Conservation (phyloP, 2,888 invertebrate species). For the Coenonympha arcania region DNA sequence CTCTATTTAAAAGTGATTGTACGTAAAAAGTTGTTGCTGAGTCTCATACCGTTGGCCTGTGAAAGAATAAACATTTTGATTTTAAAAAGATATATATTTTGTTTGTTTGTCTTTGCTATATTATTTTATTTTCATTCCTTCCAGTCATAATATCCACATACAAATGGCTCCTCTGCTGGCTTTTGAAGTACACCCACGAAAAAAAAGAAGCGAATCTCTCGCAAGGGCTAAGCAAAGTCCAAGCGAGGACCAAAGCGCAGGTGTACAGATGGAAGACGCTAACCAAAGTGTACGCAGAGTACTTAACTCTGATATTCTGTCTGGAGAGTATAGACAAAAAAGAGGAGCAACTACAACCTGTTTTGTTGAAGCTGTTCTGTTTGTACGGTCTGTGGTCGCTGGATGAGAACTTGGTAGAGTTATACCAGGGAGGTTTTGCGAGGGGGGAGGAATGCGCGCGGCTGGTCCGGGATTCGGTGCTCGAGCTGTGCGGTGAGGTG, state of each 20-base stretch:
- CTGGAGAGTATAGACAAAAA: constrained; percentile 59
- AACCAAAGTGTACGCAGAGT: constrained; percentile 85
- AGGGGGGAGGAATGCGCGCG: constrained; percentile 71
- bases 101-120: too few relatives aligned
- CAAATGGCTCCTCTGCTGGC: constrained; percentile 88
- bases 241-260: constrained; percentile 85
- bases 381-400: constrained; percentile 65
- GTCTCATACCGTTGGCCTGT: background rate
- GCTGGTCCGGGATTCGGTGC: constrained; percentile 78
- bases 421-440: constrained; percentile 80
- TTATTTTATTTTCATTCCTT: constrained; percentile 29
- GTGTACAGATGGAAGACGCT: constrained; percentile 85
- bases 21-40: too few relatives aligned
- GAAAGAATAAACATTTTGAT: background rate
- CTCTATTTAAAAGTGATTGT: too few relatives aligned
- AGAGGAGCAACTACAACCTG: constrained; percentile 53
- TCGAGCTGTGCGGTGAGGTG: constrained; percentile 79
- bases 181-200: constrained; percentile 79
- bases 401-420: constrained; percentile 80
- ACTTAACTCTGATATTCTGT: constrained; percentile 73
- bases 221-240: constrained; percentile 78
- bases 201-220: constrained; percentile 73
- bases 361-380: constrained; percentile 63
- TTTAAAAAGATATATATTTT: background rate
- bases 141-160: constrained; percentile 81